A percentile compares a stretch with the other conserved stretches of the same genome.
phyloP scores from a whole-genome alignment of 2,888 invertebrate species.

The Rhaphigaster nebulosa region DNA sequence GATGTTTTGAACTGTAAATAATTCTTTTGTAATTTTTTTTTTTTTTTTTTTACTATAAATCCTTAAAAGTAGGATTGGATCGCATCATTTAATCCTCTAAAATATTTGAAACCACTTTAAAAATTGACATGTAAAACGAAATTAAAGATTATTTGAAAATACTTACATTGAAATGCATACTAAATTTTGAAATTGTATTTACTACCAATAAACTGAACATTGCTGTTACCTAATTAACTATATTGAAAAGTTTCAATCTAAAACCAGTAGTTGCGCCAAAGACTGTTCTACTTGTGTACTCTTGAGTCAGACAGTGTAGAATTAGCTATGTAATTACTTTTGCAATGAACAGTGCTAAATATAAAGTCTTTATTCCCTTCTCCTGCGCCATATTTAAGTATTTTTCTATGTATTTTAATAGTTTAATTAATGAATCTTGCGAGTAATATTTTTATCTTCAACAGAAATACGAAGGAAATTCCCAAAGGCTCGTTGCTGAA shows the following conservation, averaged over 20 bases:
- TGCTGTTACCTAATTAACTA: neutral
- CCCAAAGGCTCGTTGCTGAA: neutral
- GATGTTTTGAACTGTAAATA: too few species aligned
- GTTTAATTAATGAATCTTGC: neutral
- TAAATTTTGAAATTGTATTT: neutral
- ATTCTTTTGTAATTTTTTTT: too few species aligned
- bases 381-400: neutral
- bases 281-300: neutral
- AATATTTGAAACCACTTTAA: too few species aligned
- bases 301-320: neutral
- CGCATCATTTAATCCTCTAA: too few species aligned
- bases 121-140: too few species aligned
- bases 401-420: neutral
- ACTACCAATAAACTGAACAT: neutral
- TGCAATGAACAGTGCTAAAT: neutral
- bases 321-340: neutral
- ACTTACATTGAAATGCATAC: too few species aligned
- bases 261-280: neutral
- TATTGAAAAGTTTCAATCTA: neutral
- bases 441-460: neutral
- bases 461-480: neutral
- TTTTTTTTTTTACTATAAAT: too few species aligned
- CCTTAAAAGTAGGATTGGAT: too few species aligned
- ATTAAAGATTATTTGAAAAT: too few species aligned
- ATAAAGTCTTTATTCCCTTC: neutral